Base-by-base conservation (phyloP, 2,888 invertebrate genomes). In the Augiades crinisus region DNA sequence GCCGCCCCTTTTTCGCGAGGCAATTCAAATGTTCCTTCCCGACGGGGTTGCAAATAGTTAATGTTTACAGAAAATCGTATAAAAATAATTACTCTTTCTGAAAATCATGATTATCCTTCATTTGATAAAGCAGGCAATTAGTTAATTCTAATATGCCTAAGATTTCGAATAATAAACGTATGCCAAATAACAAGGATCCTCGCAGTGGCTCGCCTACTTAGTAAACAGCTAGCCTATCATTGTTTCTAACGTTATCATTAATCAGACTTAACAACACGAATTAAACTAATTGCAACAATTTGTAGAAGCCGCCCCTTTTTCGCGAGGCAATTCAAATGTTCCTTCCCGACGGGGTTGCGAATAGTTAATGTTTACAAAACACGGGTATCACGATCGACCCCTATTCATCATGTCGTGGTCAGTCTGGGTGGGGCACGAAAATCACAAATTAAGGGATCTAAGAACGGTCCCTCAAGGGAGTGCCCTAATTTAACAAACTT, bases 351-450 rank as follows among this genome's bases (percentile, higher is more conserved):
- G 17, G 38, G 24, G 64, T 67, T 61, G 65, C 59, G 65, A 67
- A 72, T 71, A 72, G 74, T 71, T 70, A 71, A 72, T 70, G 69
- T 61, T 69, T 70, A 71, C 68, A 70, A 70, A 73, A 72, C 64
- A 68, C 65, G 67, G 66, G 65, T 64, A 58, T 54, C 50, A 50
- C 53, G 57, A 46, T 51, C 60, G 65, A 65, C 68, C 67, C 59
- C 64, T 61, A 74, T 75, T 71, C 65, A 72, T 75, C 72, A 73
- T 68, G 67, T 63, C 58, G 70, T 61, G 73, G 72, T 70, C 68
- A 65, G 66, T 56, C 64, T 62, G 54, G 53, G 59, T 40, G 33
- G 55, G 58, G 62, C 65, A 69, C 64, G 66, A 62, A 69, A 70
- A 70, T 70, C 72, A 70, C 69, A 65, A 72, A 72, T 72, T 72